Evolutionary conservation across 2,797 vertebrate species (phyloP), one percentile per base, ranked within the genome.

Genomic region (Echeneis naucrates): DNA sequence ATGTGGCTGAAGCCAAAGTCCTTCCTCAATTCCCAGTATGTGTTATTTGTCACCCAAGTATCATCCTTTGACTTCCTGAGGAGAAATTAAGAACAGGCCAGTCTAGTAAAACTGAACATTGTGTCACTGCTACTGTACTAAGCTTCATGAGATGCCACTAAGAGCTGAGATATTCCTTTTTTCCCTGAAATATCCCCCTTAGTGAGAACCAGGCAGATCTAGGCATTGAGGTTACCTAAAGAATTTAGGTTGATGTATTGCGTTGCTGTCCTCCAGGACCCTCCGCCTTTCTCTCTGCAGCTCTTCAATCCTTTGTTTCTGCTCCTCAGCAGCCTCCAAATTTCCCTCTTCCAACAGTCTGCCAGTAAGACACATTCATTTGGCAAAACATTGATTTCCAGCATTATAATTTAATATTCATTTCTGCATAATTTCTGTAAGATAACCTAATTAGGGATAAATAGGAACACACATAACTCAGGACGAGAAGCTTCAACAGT

Each of bases 341-440:
- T 96, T 94, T 35, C 98, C 98, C 88, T 99, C 98, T 87, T 99
- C 98, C 58, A 99, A 92, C 87, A 96, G 92, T 88, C 98, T 99
- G 85, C 48, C 76, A 63, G 40, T 5, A 4, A 77, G n/a, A 81
- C 70, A 79, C 40, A 67, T 68, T 69, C 44, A 69, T 72, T 58
- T 11, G 5, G 23, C 37, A 2, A 75, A 86, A 79, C 55, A 60
- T 73, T 61, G 3, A 57, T 70, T 16, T 52, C 63, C 24, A 45
- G 44, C 58, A 55, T 78, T 30, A 26, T 62, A 35, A 44, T 63
- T 13, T 11, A 54, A 62, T 62, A 56, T 54, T 44, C 8, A 38
- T 17, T 68, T 1, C 72, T 3, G 2, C 55, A 35, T 53, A 24
- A 40, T 70, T 16, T 14, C 0, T 65, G 16, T 23, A 24, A 62